Evolutionary conservation across 2,888 invertebrate genomes (phyloP), one percentile per base, ranked within the genome.

Genomic region (Gisinianus flammeolus): DNA sequence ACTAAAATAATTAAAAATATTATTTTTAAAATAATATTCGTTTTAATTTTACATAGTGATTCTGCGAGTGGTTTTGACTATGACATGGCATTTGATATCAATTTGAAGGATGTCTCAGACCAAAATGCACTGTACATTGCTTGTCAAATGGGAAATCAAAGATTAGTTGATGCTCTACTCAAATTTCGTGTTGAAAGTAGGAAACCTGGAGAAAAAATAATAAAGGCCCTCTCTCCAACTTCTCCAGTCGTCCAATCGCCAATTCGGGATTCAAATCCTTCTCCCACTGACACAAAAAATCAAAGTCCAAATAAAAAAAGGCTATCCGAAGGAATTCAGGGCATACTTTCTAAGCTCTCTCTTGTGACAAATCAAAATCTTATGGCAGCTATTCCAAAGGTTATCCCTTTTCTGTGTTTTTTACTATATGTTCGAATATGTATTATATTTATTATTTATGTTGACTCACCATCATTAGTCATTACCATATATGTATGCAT

Each of bases 41-140:
- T 54, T 54, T 54, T 44, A 10, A 44, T 44, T 44, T 30, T n/a
- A 69, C 10, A 10, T 69, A 78, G 78, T 44, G 78, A 78, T 54
- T 0, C 73, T 24, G 56, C 33, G 5, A 62, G 31, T 28, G 90
- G 92, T 76, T 93, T 92, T 90, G 94, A 94, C 86, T 98, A 95
- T 88, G 90, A 90, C 30, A 90, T 94, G 87, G 92, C 96, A n/a
- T 96, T 97, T 86, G 97, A 98, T 88, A 91, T 97, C 70, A 98
- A 98, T 88, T 92, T 93, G 66, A 91, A 93, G 83, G 96, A 96
- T 88, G 94, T 93, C 3, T 93, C 94, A 33, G 95, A 95, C 0
- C 96, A 97, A 88, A 97, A 93, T 81, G 92, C 96, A 75, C 89
- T 98, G 16, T 97, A 97, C 87, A 91, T 96, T 80, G 95, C 97